Base-by-base conservation (phyloP, 92 coral and sea anemone species). In the Phenganax marumi region DNA sequence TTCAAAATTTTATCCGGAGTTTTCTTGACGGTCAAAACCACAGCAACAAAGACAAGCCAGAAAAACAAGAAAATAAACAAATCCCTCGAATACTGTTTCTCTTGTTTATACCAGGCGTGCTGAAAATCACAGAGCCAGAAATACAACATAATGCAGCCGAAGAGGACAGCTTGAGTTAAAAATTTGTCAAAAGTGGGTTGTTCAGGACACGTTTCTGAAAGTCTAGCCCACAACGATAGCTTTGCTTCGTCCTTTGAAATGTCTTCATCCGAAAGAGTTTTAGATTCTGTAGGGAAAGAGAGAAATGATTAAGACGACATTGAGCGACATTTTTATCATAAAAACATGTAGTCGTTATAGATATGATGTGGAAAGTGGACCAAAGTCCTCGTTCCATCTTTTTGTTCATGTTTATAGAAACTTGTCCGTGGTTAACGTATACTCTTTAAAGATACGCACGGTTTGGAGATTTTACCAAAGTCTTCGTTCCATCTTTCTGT, bases 61-160 rank as follows among this genome's bases (percentile, higher is more conserved):
- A 88, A 89, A 72, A 92, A 96, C 56, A 96, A 56, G 50, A 96
- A 96, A 0, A 87, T 84, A 53, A 89, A 96, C 75, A 90, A 79
- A 76, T 96, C 99, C 49, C 99, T 88, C 8, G 99, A 96, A 85
- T 96, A 96, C 74, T 96, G 97, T 70, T 96, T 96, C 63, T 96
- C 87, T n/a, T 93, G 88, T 75, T 92, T 91, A 52, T 91, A 93
- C 99, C 99, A 96, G 50, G 92, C 79, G 71, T 92, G 99, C 71
- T 96, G 99, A 83, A 86, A 96, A 80, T 92, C 99, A 84, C 99
- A 92, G 9, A 96, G 86, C 99, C 99, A 96, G 82, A 96, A 92
- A 72, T 92, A 96, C 64, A 91, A 77, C 99, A 96, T 96, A 17
- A 96, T 69, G 10, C 85, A 81, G 26, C 99, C 99, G 86, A 96